Conservation (phyloP, 2,888 invertebrate genomes). For the Charanyca ferruginea region DNA sequence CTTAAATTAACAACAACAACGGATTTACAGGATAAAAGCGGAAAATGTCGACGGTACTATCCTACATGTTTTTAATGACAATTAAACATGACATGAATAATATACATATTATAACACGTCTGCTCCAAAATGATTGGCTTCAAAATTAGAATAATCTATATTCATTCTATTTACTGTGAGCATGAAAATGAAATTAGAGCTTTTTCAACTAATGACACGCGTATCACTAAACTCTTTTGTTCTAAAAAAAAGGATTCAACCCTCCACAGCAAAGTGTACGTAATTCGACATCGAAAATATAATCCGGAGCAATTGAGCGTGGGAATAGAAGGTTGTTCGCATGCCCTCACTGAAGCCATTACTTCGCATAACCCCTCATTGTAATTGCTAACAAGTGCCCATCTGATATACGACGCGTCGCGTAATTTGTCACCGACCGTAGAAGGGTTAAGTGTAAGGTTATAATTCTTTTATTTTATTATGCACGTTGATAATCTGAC, state of each 20-base stretch:
- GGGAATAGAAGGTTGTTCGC: conserved; percentile 75
- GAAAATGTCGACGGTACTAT: too few relatives aligned
- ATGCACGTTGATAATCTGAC: too few relatives aligned
- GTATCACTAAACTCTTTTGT: background rate
- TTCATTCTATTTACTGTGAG: background rate
- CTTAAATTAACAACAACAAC: too few relatives aligned
- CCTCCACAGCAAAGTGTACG: conserved; percentile 21
- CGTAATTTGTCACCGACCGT: conserved; percentile 45
- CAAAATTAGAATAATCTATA: background rate
- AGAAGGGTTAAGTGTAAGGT: conserved; percentile 45
- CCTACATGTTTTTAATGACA: too few relatives aligned
- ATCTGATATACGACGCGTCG: conserved; percentile 59
- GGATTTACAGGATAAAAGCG: too few relatives aligned
- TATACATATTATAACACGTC: too few relatives aligned
- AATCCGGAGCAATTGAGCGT: conserved; percentile 75
- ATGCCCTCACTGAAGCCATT: conserved; percentile 57
- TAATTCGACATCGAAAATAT: conserved; percentile 36
- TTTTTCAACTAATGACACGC: too few relatives aligned
- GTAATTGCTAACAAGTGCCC: conserved; percentile 78
- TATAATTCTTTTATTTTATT: conserved; percentile 25
- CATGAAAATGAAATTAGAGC: background rate
- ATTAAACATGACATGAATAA: too few relatives aligned
- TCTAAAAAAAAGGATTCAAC: conserved; percentile 13
- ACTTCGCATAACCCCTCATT: conserved; percentile 67
- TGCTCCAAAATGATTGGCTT: too few relatives aligned